Evolutionary conservation across 2,888 invertebrate genomes (phyloP), one percentile per base, ranked within the genome.

Genomic region (Philhelius pedissequus): DNA sequence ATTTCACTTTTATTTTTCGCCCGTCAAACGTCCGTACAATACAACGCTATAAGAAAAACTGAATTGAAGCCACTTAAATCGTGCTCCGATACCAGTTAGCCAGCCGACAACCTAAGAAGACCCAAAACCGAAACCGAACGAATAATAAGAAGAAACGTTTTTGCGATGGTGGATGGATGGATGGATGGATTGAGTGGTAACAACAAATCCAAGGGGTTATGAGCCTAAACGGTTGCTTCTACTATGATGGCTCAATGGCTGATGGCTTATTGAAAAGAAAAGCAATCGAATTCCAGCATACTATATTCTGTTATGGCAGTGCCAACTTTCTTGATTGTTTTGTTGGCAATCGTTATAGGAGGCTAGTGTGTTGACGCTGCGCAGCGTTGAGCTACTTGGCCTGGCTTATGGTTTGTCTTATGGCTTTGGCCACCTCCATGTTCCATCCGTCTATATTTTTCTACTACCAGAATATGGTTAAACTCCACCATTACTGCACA

Each of bases 301-400:
- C 22, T 43, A 15, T 45, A n/a, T 75, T 84, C 80, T 75, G 71
- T 84, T 84, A 84, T 84, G 84, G 84, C 84, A 76, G 75, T 80
- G 80, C 75, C 84, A 84, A 84, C 84, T 80, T 84, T 80, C 84
- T 84, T 84, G 84, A 84, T 84, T 84, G 84, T 80, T 84, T 84
- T 84, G 84, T 84, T 84, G 84, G 80, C 80, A 62, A 84, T 84
- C 75, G 75, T 76, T 80, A 56, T 56, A 84, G 76, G 71, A 84
- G 80, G 80, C 84, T 84, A 84, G 80, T 80, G 75, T 80, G 80
- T 68, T 84, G 84, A 68, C 64, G 64, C 48, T 60, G 25, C 25
- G n/a, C 25, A 5, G 4, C 5, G 25, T 5, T 40, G 64, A 32
- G 64, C 64, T 64, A 48, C 64, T 64, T 45, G 45, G 64, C 60